Base-by-base conservation (phyloP, 2,797 vertebrate genomes). In the Alfaro cultratus region DNA sequence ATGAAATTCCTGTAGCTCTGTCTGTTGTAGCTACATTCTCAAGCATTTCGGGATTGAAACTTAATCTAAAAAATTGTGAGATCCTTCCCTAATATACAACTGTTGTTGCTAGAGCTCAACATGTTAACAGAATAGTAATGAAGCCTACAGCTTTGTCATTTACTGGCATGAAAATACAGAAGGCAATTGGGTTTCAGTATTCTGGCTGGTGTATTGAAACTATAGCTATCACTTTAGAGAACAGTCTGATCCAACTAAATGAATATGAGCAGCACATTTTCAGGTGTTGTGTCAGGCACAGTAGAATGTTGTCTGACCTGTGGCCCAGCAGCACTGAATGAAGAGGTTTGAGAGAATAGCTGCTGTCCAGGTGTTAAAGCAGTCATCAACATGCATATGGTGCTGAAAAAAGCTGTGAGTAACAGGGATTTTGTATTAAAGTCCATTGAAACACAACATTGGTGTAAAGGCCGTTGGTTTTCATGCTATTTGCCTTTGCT, bases 401-500 rank as follows among this genome's bases (percentile, higher is more conserved):
- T 47, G 41, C 36, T 76, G 49, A 79, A 62, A 77, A 53, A 79
- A 83, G 80, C 81, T 45, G 7, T 43, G 64, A 74, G 31, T 34
- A 18, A 62, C 60, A 34, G 29, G 15, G 77, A 77, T 75, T 82
- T 60, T n/a, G 51, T 75, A 73, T 11, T 31, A 31, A 77, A 67
- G 81, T 60, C 53, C 5, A 15, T 51, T 36, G 9, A 13, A 80
- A 46, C 21, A 26, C 39, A 76, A 23, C 77, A 26, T 51, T 51
- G 29, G 72, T 15, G 16, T 43, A 70, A 76, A 78, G 39, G 53
- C 41, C 41, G 10, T 72, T 49, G 67, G 45, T 46, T 81, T 75
- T 36, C 72, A 36, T 74, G 70, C 55, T 73, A 46, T 84, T 53
- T 79, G 75, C 77, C 57, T 60, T 64, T 67, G 74, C n/a, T 55